Evolutionary conservation across 2,888 invertebrate species (phyloP).

Genomic region (Drosophila paranaensis): DNA sequence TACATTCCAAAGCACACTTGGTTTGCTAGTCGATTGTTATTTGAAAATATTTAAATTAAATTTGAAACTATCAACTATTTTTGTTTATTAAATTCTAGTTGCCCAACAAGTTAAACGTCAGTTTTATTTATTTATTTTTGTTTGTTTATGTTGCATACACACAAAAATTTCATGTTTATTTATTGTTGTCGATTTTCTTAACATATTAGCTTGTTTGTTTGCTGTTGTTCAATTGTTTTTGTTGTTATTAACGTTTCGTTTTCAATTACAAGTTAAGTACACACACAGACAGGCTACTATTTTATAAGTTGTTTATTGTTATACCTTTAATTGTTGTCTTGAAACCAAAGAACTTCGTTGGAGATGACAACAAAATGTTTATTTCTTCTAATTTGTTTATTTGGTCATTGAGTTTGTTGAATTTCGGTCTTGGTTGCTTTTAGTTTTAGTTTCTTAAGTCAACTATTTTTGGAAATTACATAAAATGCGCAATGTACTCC

Average conservation of each 20-base stretch:
- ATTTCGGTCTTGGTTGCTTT: background rate
- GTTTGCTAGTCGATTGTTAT: background rate
- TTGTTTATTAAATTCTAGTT: background rate
- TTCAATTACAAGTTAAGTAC: slow-evolving; percentile 41
- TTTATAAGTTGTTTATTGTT: slow-evolving; percentile 32
- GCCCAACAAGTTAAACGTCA: slow-evolving; percentile 11
- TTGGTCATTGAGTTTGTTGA: slow-evolving; percentile 44
- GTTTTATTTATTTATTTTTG: background rate
- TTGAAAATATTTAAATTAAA: background rate
- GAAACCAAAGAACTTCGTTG: slow-evolving; percentile 77
- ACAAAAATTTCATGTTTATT: slow-evolving; percentile 67
- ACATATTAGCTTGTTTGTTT: slow-evolving; percentile 44
- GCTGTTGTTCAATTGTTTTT: slow-evolving; percentile 30
- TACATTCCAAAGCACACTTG: background rate
- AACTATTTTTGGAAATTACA: slow-evolving; percentile 37
- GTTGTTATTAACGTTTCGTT: slow-evolving; percentile 34
- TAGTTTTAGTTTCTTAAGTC: slow-evolving; percentile 40
- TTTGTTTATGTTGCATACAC: slow-evolving; percentile 65
- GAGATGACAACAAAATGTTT: slow-evolving; percentile 40
- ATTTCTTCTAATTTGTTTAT: slow-evolving; percentile 39
- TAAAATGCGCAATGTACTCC: slow-evolving; percentile 31
- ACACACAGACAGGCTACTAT: slow-evolving; percentile 21
- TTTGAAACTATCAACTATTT: background rate
- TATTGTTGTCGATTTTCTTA: slow-evolving; percentile 68
- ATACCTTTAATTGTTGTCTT: slow-evolving; percentile 48